A percentile compares a stretch with the other conserved stretches of the same genome.
Conservation (phyloP, 2,113 vertebrate species). For the Mirza zaza region DNA sequence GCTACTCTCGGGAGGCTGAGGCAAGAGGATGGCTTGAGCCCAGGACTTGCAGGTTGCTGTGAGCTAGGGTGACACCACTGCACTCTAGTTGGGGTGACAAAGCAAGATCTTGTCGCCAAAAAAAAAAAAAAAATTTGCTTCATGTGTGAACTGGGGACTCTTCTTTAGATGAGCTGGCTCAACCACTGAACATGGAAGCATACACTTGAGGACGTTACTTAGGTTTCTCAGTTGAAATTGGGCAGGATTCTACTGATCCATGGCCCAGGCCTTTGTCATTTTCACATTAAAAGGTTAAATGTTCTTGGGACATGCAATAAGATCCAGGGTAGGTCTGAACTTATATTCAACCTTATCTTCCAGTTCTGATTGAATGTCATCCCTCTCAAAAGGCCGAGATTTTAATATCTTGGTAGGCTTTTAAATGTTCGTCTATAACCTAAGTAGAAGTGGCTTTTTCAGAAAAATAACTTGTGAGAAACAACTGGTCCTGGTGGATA, state of each 20-base stretch:
- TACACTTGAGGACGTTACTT: not conserved
- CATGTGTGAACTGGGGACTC: not conserved
- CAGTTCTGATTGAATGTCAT: not conserved
- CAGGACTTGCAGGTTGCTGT: no score
- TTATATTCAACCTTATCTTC: not conserved
- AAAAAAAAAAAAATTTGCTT: no score
- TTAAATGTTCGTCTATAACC: conserved; percentile 5
- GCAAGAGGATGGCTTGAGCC: no score
- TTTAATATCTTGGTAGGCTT: not conserved
- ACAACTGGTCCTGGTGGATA: not conserved
- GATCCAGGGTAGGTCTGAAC: not conserved
- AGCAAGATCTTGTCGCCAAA: no score
- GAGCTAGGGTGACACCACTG: no score
- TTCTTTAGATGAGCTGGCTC: not conserved
- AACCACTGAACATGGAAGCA: not conserved
- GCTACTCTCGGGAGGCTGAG: no score
- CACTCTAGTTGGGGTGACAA: no score
- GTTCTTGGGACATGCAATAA: not conserved
- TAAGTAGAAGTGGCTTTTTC: not conserved
- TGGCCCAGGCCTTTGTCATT: not conserved
- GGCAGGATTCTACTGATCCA: not conserved
- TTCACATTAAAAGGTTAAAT: not conserved
- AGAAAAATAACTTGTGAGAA: not conserved
- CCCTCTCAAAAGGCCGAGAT: not conserved
- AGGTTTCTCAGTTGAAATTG: not conserved